phyloP scores from a whole-genome alignment of 2,797 vertebrate species.

The Lithobates pipiens region DNA sequence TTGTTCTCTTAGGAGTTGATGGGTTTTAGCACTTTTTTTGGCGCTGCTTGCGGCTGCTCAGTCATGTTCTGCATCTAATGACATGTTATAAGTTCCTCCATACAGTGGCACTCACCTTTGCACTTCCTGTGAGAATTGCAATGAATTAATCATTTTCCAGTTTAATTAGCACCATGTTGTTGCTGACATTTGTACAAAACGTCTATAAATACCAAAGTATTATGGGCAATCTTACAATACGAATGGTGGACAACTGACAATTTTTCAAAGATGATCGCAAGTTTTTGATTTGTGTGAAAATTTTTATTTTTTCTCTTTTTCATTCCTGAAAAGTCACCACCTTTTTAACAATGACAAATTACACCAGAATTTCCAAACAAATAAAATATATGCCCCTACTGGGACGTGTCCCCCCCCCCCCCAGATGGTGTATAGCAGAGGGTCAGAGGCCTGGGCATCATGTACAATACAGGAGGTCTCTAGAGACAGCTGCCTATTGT shows the following conservation, averaged over 20 bases:
- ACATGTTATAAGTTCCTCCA: slow-evolving; percentile 25
- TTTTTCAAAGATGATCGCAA: not conserved
- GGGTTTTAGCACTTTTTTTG: slow-evolving; percentile 37
- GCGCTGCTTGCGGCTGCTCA: slow-evolving; percentile 7
- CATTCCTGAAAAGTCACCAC: not conserved
- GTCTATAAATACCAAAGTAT: not conserved
- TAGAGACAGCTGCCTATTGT: not conserved
- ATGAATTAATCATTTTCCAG: slow-evolving; percentile 29
- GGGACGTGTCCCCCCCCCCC: not conserved
- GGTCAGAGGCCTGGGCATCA: not conserved
- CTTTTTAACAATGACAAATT: not conserved
- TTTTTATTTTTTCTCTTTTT: not conserved
- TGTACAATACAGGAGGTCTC: not conserved
- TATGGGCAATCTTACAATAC: not conserved
- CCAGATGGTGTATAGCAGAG: not conserved
- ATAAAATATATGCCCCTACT: not conserved
- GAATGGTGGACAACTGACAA: not conserved
- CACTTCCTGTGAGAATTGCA: not conserved
- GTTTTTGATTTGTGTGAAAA: too few relatives aligned
- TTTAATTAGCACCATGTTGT: not conserved
- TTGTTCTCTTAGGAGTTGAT: slow-evolving; percentile 37
- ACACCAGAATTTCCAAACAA: not conserved
- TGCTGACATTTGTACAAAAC: not conserved
- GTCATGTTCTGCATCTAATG: slow-evolving; percentile 25
- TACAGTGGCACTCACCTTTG: slow-evolving; percentile 15